Evolutionary conservation across 1,140 invertebrate species (phyloP).

Genomic region (Diprion similis): DNA sequence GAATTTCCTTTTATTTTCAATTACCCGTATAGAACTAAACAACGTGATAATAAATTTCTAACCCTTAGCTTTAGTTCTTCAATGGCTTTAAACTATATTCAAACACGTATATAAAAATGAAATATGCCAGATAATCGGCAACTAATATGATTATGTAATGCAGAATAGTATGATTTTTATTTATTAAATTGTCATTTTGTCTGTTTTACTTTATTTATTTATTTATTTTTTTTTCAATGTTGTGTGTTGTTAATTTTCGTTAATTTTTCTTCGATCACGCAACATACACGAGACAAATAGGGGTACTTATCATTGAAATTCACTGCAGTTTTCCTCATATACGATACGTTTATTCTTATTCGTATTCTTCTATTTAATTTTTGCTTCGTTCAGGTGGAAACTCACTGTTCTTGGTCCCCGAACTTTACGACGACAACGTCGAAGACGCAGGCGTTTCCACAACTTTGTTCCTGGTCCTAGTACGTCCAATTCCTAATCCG

Average conservation of each 20-base stretch:
- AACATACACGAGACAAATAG: no score
- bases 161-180: no score
- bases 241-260: no score
- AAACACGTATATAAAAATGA: no score
- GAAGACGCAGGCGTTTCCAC: neutral
- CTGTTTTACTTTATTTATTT: neutral
- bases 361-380: no score
- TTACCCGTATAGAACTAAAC: neutral
- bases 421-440: neutral
- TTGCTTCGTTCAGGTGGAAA: slow-evolving; percentile 2
- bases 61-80: neutral
- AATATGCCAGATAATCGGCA: no score
- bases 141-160: no score
- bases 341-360: no score
- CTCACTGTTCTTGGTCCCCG: neutral
- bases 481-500: neutral
- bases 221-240: neutral
- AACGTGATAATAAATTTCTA: neutral
- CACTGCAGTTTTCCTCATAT: no score
- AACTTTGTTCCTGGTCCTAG: neutral
- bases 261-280: no score
- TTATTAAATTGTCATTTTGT: neutral
- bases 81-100: no score
- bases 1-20: neutral
- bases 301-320: no score